A percentile compares a stretch with the other conserved stretches of the same genome.
Conservation (phyloP, 2,113 vertebrate species). For the Megaceryle torquata region DNA sequence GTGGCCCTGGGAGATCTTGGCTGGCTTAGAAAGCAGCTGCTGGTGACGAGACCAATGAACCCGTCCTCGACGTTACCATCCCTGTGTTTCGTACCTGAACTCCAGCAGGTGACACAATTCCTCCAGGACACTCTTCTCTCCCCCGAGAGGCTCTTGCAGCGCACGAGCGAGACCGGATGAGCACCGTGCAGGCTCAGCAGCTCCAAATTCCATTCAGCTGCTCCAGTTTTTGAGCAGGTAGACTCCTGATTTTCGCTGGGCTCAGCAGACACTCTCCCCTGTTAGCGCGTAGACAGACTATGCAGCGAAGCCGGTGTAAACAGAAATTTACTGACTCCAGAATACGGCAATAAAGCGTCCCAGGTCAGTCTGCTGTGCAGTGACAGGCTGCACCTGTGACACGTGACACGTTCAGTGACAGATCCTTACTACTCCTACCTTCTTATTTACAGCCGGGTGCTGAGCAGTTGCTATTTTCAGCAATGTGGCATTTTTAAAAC, state of each 20-base stretch:
- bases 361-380: background rate
- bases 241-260: background rate
- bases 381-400: background rate
- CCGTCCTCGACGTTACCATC: background rate
- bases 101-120: background rate
- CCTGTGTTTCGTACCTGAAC: background rate
- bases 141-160: background rate
- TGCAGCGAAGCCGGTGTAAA: background rate
- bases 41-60: background rate
- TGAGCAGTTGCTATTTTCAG: background rate
- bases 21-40: background rate
- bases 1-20: background rate
- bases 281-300: background rate
- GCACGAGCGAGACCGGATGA: background rate
- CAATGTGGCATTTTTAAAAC: slow-evolving; percentile 33
- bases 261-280: rapidly evolving
- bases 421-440: background rate
- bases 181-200: background rate
- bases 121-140: background rate
- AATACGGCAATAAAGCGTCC: background rate
- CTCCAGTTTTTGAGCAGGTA: background rate
- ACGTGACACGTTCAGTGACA: background rate
- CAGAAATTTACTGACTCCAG: background rate
- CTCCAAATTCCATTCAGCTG: background rate
- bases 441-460: background rate